Evolutionary conservation across 2,113 vertebrate genomes (phyloP), one percentile per base, ranked within the genome.

Genomic region (Ammodytes marinus): DNA sequence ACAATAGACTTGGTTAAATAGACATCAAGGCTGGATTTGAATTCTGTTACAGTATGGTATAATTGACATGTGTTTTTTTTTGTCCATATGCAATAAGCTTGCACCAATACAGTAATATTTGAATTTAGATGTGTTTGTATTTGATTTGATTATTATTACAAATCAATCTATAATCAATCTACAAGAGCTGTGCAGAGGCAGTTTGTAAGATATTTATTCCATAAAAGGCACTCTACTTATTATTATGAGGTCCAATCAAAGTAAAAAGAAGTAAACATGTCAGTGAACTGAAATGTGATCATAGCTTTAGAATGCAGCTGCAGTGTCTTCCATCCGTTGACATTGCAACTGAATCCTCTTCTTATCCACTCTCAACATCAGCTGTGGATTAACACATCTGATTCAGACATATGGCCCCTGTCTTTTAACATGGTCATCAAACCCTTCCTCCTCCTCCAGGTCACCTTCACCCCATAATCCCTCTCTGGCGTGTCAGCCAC

Each of bases 401-500:
- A 91, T 14, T 83, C 70, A 4, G 92, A 93, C 79, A 99, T 91
- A 76, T 92, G 89, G 3, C 96, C 96, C 4, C 60, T 91, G 39
- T 95, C 87, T 75, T 64, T 93, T 53, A 98, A 92, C 76, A 94
- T 84, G 6, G 73, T 55, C 94, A 97, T 95, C 0, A 97, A n/a
- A 0, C 78, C 80, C 69, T 76, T 93, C 60, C 97, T 94, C 53
- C 85, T 94, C 49, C 96, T 95, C 97, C 98, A 99, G 0, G 96
- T 98, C 58, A 96, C 96, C 67, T 94, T 97, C 3, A 99, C 0
- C 0, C 97, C 97, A 7, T 98, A 99, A 80, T 96, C 94, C 0
- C 84, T 94, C 88, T 98, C 96, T 0, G 97, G 98, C 2, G 97
- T 99, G 50, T 98, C 96, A 3, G 90, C 54, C 4, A 96, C 97